These are phyloP conservation scores for Drosophila paracracens DNA, from an alignment of 2,888 invertebrate species.

Conservation along the genomic window DNA sequence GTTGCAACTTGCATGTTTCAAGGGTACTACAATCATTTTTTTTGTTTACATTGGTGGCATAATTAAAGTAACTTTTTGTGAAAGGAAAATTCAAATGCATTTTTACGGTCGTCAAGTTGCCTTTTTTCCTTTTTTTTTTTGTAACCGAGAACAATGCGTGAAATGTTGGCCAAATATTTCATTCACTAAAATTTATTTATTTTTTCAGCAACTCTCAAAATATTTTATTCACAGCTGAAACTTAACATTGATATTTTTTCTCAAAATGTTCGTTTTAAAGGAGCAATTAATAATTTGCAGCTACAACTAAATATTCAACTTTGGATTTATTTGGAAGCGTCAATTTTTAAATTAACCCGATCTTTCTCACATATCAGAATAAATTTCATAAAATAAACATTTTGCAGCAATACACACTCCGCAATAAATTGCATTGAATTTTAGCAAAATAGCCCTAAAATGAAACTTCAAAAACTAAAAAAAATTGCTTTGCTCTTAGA, in stretches of 20 bases:
- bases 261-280: background rate
- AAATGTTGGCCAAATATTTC: background rate
- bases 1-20: constrained; percentile 14
- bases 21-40: constrained; percentile 6
- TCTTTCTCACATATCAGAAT: background rate
- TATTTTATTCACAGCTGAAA: background rate
- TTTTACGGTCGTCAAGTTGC: background rate
- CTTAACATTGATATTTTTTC: background rate
- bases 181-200: accelerated
- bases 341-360: background rate
- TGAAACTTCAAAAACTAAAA: background rate
- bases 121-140: background rate
- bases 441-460: background rate
- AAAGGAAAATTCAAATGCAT: background rate
- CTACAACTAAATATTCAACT: background rate
- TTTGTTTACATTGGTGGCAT: constrained; percentile 11
- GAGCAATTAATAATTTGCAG: background rate
- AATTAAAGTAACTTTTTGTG: constrained; percentile 31
- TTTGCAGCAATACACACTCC: background rate
- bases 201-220: background rate
- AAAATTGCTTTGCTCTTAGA: background rate
- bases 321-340: background rate
- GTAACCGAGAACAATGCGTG: background rate
- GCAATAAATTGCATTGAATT: background rate
- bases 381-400: too few species aligned